phyloP scores from a whole-genome alignment of 2,797 vertebrate genomes.

The Paedocypris micromegethes region DNA sequence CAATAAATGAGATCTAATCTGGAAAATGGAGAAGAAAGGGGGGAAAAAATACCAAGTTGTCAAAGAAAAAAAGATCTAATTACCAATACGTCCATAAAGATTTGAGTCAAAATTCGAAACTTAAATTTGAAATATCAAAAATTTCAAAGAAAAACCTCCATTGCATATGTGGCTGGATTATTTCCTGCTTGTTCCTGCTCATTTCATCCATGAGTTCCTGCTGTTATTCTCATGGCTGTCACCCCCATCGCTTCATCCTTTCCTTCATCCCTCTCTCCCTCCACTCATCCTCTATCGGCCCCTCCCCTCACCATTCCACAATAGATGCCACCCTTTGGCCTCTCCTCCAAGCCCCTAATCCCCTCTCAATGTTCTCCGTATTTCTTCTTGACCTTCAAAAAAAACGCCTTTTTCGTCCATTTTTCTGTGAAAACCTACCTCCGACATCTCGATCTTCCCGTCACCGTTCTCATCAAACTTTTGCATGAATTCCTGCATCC shows the following conservation, averaged over 20 bases:
- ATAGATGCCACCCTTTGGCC: neutral
- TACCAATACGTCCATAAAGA: neutral
- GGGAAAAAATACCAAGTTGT: neutral
- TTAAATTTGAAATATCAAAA: neutral
- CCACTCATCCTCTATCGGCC: constrained; percentile 6
- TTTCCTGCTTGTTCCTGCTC: constrained; percentile 7
- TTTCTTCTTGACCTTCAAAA: constrained; percentile 6
- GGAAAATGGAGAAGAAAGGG: neutral
- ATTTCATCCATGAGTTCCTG: constrained; percentile 15
- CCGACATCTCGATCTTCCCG: constrained; percentile 89
- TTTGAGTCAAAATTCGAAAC: neutral
- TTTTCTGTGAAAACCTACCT: constrained; percentile 67
- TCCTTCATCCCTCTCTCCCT: constrained; percentile 11
- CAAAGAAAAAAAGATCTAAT: neutral
- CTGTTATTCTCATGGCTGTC: constrained; percentile 13
- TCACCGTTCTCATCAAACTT: constrained; percentile 88
- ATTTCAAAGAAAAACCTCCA: neutral
- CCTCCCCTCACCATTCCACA: constrained; percentile 3
- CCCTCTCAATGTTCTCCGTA: constrained; percentile 7
- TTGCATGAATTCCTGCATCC: constrained; percentile 90
- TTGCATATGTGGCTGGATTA: constrained; percentile 16
- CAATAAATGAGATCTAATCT: constrained; percentile 2
- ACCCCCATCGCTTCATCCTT: neutral
- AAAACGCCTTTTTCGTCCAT: neutral
- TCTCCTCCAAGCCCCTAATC: constrained; percentile 5